phyloP scores from a whole-genome alignment of 1,140 invertebrate genomes.

The Popillia japonica region DNA sequence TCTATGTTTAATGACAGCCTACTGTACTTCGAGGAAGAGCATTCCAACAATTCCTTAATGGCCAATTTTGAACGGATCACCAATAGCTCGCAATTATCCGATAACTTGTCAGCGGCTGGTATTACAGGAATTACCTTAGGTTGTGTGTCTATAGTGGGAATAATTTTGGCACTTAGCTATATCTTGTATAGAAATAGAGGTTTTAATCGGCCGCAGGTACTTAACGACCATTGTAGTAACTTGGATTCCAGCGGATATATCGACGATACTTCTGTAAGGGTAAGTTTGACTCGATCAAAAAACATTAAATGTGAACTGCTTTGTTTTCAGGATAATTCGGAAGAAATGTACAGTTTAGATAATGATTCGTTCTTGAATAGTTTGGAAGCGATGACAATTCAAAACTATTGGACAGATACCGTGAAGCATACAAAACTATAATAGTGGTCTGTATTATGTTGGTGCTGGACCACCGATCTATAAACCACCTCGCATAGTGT shows the following conservation, averaged over 20 bases:
- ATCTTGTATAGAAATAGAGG: conserved; percentile 78
- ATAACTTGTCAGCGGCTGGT: conserved; percentile 69
- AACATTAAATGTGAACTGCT: conserved; percentile 40
- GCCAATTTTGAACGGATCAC: conserved; percentile 37
- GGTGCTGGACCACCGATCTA: no score
- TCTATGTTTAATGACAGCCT: conserved; percentile 47
- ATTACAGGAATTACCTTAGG: conserved; percentile 78
- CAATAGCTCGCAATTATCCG: conserved; percentile 39
- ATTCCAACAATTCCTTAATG: conserved; percentile 34
- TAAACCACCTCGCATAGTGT: no score
- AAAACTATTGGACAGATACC: conserved; percentile 92
- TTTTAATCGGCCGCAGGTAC: conserved; percentile 81
- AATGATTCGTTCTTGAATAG: conserved; percentile 92
- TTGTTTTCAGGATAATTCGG: conserved; percentile 83
- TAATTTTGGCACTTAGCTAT: conserved; percentile 74
- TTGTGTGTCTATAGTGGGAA: conserved; percentile 70
- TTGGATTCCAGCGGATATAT: conserved; percentile 88
- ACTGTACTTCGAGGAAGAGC: conserved; percentile 44
- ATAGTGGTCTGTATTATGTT: conserved; percentile 50
- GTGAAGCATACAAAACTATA: conserved; percentile 91
- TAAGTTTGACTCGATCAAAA: conserved; percentile 61
- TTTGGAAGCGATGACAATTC: conserved; percentile 90
- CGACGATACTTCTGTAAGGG: conserved; percentile 87
- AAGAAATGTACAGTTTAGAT: conserved; percentile 91
- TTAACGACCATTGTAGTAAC: conserved; percentile 82